Conservation (phyloP, 30 jellyfish, hydroid and myxozoan species). For the Mastigias papua region DNA sequence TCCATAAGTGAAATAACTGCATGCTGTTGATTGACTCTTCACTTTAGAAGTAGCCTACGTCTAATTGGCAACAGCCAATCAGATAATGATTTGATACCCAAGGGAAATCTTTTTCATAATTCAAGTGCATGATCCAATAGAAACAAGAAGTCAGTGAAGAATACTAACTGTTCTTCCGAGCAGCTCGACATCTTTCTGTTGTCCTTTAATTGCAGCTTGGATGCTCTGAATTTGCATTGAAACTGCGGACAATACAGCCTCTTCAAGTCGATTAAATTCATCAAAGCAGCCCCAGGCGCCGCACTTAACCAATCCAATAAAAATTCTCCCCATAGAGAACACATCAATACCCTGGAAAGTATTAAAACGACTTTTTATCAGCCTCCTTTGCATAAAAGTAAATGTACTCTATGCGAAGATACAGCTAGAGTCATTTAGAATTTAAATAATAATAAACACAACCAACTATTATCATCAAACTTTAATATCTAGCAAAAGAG, state of each 20-base stretch:
- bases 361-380: background rate
- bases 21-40: no score
- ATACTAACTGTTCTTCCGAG: constrained; percentile 68
- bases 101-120: no score
- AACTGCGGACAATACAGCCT: constrained; percentile 99
- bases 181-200: constrained; percentile 75
- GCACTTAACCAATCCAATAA: constrained; percentile 98
- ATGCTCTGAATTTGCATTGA: constrained; percentile 99
- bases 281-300: constrained; percentile 99
- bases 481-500: no score
- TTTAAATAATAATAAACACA: no score
- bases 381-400: background rate
- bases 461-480: no score
- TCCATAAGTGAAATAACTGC: no score
- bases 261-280: constrained; percentile 97
- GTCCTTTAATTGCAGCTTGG: constrained; percentile 96
- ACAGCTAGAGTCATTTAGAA: no score
- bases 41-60: no score
- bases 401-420: no score
- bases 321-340: constrained; percentile 98
- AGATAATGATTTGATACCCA: no score
- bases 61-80: no score
- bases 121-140: background rate
- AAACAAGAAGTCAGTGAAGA: background rate
- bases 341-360: constrained; percentile 95